These are phyloP conservation scores for Scaptomyza hsui DNA, from an alignment of 1,140 invertebrate genomes.

Conservation along the genomic window DNA sequence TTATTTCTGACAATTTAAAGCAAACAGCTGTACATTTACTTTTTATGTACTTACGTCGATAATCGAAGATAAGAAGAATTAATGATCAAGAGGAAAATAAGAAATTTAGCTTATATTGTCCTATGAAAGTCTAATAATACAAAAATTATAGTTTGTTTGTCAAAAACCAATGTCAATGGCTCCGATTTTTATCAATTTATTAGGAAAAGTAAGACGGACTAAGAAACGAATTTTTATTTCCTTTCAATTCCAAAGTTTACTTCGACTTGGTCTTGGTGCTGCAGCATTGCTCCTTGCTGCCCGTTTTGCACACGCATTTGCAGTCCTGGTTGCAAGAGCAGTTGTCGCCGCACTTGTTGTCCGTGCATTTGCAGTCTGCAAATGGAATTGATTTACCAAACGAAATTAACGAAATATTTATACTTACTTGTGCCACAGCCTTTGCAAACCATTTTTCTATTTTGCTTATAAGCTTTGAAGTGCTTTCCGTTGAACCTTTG, in stretches of 20 bases:
- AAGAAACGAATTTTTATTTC: background rate
- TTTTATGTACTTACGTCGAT: too few relatives aligned
- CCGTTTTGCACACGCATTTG: conserved; percentile 61
- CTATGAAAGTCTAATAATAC: too few relatives aligned
- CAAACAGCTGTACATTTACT: too few relatives aligned
- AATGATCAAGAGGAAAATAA: too few relatives aligned
- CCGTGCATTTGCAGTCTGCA: conserved; percentile 67
- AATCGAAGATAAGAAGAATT: too few relatives aligned
- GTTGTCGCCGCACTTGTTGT: conserved; percentile 66
- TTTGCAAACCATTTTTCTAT: conserved; percentile 64
- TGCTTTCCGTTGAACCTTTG: background rate
- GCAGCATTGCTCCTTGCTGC: conserved; percentile 67
- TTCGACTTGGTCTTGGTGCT: conserved; percentile 36
- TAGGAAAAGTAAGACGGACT: background rate
- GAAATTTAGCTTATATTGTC: too few relatives aligned
- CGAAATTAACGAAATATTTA: background rate
- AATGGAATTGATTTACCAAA: background rate
- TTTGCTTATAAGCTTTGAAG: conserved; percentile 1
- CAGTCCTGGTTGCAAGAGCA: conserved; percentile 62
- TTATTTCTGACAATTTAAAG: conserved; percentile 25
- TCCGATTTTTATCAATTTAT: background rate
- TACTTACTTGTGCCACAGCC: conserved; percentile 63
- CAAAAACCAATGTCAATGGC: too few relatives aligned
- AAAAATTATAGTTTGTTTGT: too few relatives aligned
- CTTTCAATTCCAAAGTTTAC: background rate